A percentile compares a stretch with the other conserved stretches of the same genome.
These are phyloP conservation scores for Lepidostoma basale DNA, from an alignment of 1,140 invertebrate genomes.

Conservation along the genomic window DNA sequence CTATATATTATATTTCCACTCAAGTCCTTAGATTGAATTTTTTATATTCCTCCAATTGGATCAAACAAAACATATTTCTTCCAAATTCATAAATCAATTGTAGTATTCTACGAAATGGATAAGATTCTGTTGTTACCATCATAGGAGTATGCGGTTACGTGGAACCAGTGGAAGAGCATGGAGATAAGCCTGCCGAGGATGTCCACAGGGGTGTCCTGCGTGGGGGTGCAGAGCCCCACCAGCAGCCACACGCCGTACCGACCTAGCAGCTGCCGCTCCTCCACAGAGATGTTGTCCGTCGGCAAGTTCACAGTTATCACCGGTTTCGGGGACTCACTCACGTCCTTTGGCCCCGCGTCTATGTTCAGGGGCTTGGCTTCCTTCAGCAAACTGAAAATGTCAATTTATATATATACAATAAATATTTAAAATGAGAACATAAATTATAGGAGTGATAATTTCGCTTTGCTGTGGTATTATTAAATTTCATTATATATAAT, in stretches of 20 bases:
- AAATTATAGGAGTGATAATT: too few relatives aligned
- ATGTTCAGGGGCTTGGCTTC: slow-evolving; percentile 78
- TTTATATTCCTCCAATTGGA: too few relatives aligned
- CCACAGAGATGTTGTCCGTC: slow-evolving; percentile 68
- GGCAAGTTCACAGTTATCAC: slow-evolving; percentile 51
- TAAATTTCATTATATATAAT: too few relatives aligned
- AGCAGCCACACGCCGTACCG: slow-evolving; percentile 96
- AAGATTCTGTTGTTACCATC: slow-evolving; percentile 81
- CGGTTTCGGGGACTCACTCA: slow-evolving; percentile 50
- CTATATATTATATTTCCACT: too few relatives aligned
- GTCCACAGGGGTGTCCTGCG: slow-evolving; percentile 82
- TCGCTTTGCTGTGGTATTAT: too few relatives aligned
- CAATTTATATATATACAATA: not conserved
- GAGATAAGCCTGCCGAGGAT: slow-evolving; percentile 90
- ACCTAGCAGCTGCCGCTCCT: slow-evolving; percentile 89
- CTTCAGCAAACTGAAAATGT: slow-evolving; percentile 71
- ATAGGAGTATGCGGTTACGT: slow-evolving; percentile 94
- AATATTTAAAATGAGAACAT: too few relatives aligned
- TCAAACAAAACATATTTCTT: too few relatives aligned
- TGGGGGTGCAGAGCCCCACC: slow-evolving; percentile 90
- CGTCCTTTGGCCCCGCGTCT: slow-evolving; percentile 61
- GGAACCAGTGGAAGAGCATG: slow-evolving; percentile 99
- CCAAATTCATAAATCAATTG: too few relatives aligned
- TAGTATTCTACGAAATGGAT: too few relatives aligned
- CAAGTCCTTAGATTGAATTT: too few relatives aligned